Conservation (phyloP, 2,113 vertebrate species). For the Galeopterus variegatus region DNA sequence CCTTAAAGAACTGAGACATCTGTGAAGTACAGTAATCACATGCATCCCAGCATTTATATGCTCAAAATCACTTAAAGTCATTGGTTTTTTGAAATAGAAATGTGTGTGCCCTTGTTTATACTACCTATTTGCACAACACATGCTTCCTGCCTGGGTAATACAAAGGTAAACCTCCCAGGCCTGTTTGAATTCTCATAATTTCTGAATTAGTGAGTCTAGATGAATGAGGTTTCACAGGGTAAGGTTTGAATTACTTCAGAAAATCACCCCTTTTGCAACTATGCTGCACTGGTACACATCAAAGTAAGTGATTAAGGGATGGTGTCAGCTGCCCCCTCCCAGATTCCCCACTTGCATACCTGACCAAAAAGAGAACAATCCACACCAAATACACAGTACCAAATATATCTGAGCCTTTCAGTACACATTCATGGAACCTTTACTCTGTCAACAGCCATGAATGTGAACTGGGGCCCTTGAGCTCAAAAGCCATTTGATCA, state of each 20-base stretch:
- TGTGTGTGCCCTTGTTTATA: neutral
- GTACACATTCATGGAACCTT: neutral
- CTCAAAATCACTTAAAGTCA: neutral
- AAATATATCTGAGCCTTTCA: neutral
- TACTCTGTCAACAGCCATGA: neutral
- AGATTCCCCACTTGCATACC: neutral
- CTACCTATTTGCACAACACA: neutral
- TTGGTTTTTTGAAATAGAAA: neutral
- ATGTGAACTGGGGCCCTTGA: neutral
- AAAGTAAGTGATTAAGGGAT: neutral
- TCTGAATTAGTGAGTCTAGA: neutral
- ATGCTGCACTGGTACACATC: neutral
- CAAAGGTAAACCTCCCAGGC: neutral
- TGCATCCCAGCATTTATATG: neutral
- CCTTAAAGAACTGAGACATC: neutral
- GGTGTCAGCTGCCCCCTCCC: neutral
- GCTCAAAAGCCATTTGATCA: neutral
- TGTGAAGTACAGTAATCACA: rapidly evolving
- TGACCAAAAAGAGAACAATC: neutral
- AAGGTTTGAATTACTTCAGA: neutral
- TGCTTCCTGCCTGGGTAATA: neutral
- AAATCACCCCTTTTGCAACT: neutral
- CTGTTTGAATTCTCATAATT: neutral
- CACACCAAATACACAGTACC: neutral
- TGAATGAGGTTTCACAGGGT: neutral